Base-by-base conservation (phyloP, 2,888 invertebrate species). In the Tetropium fuscum region DNA sequence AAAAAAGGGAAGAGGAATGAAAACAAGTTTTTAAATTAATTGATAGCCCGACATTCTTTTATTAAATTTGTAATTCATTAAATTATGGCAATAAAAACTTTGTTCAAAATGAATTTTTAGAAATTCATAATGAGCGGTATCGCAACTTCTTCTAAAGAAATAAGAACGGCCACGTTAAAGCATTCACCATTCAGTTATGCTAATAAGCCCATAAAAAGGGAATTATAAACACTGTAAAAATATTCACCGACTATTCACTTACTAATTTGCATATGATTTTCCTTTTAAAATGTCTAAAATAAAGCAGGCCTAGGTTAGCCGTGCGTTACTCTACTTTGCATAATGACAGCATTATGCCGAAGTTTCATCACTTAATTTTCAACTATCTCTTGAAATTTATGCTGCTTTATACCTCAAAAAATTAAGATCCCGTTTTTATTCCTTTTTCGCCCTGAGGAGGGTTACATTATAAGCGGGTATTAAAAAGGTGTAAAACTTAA, bases 181-280 rank as follows among this genome's bases (percentile, higher is more conserved):
- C 69, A 71, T 74, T 71, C 63, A 67, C 74, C 74, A 74, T 78
- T 77, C 80, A 75, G 75, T 78, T 79, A 81, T 81, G 80, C 77
- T 79, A 81, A 81, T 80, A 63, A 75, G 74, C 65, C 74, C 74
- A 77, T 80, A 80, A 80, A 80, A 80, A 80, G 76, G 76, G 76
- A 80, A 81, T 81, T 80, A 81, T 80, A 80, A 81, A 81, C 81
- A 80, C 79, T 79, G 80, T 78, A 77, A 80, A 81, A 81, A 81
- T 81, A 81, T 81, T 80, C 81, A 78, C 78, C 79, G 78, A 74
- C 78, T 76, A 79, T 72, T 78, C 78, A 76, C 76, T 74, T 73
- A 68, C 75, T 78, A 78, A 80, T 81, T 81, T 81, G 80, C 81
- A 81, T 80, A 78, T 79, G 80, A 80, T 80, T 80, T 78, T 76